Conservation (phyloP, 2,113 vertebrate genomes). For the Morone chrysops region DNA sequence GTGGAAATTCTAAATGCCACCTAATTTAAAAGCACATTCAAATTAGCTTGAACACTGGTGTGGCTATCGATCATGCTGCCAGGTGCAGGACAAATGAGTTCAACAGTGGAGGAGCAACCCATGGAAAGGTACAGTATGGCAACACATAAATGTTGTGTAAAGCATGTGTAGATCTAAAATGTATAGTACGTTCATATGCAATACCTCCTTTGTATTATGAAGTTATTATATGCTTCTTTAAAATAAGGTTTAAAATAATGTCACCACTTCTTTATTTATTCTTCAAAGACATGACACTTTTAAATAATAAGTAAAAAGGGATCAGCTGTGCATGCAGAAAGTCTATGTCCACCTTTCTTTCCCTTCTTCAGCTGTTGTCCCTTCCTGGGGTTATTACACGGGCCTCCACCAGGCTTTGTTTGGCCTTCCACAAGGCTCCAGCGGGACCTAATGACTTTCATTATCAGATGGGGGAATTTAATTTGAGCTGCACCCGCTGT, state of each 20-base stretch:
- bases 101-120: conserved; percentile 2
- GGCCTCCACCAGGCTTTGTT: conserved; percentile 71
- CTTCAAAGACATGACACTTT: neutral
- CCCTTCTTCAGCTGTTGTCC: conserved; percentile 54
- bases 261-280: neutral
- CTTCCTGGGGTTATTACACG: conserved; percentile 70
- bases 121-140: neutral
- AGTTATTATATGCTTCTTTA: neutral
- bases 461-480: conserved; percentile 83
- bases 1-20: conserved; percentile 60
- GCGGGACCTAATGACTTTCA: conserved; percentile 81
- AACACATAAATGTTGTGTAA: neutral
- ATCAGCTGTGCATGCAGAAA: conserved; percentile 39
- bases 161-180: neutral
- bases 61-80: conserved; percentile 60
- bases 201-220: neutral
- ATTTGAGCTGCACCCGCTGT: conserved; percentile 78
- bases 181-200: neutral
- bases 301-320: conserved; percentile 24
- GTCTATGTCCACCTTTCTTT: conserved; percentile 34
- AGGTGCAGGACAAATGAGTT: conserved; percentile 29
- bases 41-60: conserved; percentile 48
- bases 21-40: conserved; percentile 53
- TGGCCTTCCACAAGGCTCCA: conserved; percentile 71
- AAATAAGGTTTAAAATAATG: neutral